Evolutionary conservation across 2,797 vertebrate species (phyloP), one percentile per base, ranked within the genome.

Genomic region (Knipowitschia caucasica): DNA sequence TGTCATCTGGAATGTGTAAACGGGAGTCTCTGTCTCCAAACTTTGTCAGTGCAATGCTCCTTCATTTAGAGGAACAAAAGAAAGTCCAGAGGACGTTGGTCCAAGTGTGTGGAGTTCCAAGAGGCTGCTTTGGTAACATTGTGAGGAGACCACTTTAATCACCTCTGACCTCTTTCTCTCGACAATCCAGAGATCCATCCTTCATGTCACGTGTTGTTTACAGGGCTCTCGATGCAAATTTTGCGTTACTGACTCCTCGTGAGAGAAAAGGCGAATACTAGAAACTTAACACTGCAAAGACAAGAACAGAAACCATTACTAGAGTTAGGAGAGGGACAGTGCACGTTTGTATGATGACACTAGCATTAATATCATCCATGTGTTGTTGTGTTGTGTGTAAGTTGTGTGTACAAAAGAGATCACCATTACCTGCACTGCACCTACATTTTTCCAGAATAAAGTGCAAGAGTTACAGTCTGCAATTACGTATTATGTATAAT

Each of bases 221-320:
- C 59, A 81, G 80, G 82, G 81, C 78, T 86, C 80, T 82, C 26
- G 76, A 77, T 56, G 70, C 74, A 83, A 89, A 89, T 80, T 89
- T 88, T 83, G 88, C 82, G 78, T 86, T 86, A 89, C 83, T 68
- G 79, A 79, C 73, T 88, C 89, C 84, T 89, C 84, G 78, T 88
- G 80, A 89, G 70, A 87, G 82, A 88, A 84, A 84, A 79, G 84
- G 80, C 58, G 77, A 87, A 88, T 69, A 81, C 88, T 92, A 91
- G 89, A 92, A 92, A 91, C 91, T 91, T 89, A 92, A 88, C 89
- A 92, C 90, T 92, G 91, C 73, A 78, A 84, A 91, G 75, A 90
- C 71, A 90, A 90, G 80, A 84, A 89, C 69, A 87, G 66, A 88
- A 51, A 84, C 25, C 61, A 75, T 88, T 83, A 86, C 58, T 73